Evolutionary conservation across 2,113 vertebrate species (phyloP).

Genomic region (Artemisiospiza belli): DNA sequence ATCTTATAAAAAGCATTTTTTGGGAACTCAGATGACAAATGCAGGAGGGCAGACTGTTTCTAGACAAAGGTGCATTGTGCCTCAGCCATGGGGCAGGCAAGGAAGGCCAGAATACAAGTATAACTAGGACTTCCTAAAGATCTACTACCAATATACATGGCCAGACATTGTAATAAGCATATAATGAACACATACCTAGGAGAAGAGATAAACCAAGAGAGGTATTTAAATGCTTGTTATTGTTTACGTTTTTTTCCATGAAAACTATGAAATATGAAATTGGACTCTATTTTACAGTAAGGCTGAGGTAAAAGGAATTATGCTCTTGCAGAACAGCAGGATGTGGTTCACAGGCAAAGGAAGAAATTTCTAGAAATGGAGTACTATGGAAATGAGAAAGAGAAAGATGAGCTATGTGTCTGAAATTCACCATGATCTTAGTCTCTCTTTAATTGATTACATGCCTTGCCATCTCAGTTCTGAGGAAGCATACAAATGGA

Average conservation of each 20-base stretch:
- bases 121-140: neutral
- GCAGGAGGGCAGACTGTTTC: neutral
- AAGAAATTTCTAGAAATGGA: neutral
- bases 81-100: neutral
- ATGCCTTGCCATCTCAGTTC: neutral
- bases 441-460: neutral
- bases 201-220: neutral
- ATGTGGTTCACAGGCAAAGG: neutral
- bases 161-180: neutral
- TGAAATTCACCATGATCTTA: neutral
- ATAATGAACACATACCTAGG: neutral
- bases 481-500: neutral
- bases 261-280: neutral
- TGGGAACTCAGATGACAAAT: neutral
- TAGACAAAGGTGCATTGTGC: neutral
- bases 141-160: neutral
- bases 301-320: neutral
- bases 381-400: neutral
- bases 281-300: neutral
- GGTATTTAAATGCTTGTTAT: neutral
- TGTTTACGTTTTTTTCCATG: neutral
- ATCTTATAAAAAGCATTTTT: neutral
- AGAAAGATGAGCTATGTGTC: neutral
- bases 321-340: neutral
- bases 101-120: neutral